These are phyloP conservation scores for Belgica antarctica DNA, from an alignment of 2,888 invertebrate species.

Conservation along the genomic window DNA sequence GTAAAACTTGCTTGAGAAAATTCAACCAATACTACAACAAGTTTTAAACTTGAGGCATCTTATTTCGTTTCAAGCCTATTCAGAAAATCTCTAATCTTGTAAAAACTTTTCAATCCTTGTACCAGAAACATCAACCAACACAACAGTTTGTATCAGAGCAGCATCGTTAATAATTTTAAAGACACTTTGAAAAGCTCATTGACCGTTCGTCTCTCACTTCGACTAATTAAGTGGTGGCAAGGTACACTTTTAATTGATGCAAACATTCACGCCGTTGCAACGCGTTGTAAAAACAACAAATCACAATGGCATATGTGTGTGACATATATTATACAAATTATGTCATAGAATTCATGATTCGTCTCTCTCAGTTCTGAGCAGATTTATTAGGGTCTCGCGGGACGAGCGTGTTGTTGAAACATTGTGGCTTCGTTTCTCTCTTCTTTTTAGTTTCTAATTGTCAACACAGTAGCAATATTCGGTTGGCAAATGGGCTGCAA, in stretches of 20 bases:
- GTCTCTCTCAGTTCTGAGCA: not conserved
- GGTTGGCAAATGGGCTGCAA: not conserved
- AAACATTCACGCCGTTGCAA: not conserved
- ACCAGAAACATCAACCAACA: too few species aligned
- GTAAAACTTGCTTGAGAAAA: too few species aligned
- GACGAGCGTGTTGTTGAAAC: conserved; percentile 2
- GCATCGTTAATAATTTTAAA: too few species aligned
- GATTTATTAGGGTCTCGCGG: conserved; percentile 12
- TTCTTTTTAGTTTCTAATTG: not conserved
- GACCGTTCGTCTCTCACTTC: not conserved
- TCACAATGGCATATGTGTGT: conserved; percentile 2
- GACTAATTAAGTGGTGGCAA: conserved; percentile 3
- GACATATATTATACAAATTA: conserved; percentile 16
- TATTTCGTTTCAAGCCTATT: too few species aligned
- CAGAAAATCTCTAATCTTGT: too few species aligned
- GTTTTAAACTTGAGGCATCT: too few species aligned
- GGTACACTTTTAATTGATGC: not conserved
- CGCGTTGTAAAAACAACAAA: not conserved
- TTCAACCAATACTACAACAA: too few species aligned
- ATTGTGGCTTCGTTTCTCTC: not conserved
- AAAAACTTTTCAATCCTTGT: too few species aligned
- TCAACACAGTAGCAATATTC: not conserved
- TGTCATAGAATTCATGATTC: conserved; percentile 11
- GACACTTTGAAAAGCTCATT: too few species aligned
- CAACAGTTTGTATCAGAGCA: too few species aligned